Conservation (phyloP, 2,888 invertebrate species). For the Luffia ferchaultella region DNA sequence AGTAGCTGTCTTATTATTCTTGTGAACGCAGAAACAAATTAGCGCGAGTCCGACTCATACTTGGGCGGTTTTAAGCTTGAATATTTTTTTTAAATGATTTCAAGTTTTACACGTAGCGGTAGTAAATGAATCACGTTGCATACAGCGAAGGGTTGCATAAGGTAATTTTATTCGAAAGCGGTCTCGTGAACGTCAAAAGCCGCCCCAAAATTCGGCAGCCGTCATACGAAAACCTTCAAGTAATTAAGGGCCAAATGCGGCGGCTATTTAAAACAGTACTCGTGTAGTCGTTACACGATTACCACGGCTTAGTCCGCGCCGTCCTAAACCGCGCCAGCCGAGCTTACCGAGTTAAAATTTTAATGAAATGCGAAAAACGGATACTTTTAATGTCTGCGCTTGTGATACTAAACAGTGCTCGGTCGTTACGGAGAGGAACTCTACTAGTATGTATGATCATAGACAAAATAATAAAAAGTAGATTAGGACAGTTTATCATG, state of each 20-base stretch:
- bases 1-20: no score
- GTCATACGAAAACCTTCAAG: background rate
- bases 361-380: conserved; percentile 41
- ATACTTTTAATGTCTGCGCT: conserved; percentile 14
- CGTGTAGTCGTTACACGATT: conserved; percentile 39
- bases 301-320: conserved; percentile 30
- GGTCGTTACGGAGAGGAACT: background rate
- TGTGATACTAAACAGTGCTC: background rate
- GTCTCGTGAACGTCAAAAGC: background rate
- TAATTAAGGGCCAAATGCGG: background rate
- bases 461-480: background rate
- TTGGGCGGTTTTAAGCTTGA: no score
- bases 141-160: no score
- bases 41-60: no score
- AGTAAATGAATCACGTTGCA: no score
- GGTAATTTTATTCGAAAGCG: no score
- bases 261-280: conserved; percentile 23
- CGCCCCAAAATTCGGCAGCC: background rate
- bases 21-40: no score
- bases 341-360: conserved; percentile 38
- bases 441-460: background rate
- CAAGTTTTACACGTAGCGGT: no score
- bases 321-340: conserved; percentile 37
- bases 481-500: no score
- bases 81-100: no score